phyloP scores from a whole-genome alignment of 2,113 vertebrate genomes.

The Petroica traversi region DNA sequence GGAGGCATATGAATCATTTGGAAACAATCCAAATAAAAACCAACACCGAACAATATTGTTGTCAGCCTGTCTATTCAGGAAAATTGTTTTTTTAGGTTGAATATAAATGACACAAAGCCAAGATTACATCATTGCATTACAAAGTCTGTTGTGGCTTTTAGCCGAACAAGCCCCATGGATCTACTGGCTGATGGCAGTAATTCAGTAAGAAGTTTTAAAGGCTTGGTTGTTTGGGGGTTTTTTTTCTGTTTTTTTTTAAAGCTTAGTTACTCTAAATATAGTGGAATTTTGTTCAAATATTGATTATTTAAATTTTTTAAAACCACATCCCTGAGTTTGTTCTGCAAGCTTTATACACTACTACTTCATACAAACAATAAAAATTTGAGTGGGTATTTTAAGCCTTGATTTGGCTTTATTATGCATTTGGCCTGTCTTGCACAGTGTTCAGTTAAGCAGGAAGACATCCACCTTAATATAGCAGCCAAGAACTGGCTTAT shows the following conservation, averaged over 20 bases:
- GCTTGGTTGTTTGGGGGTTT: not conserved
- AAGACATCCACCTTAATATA: constrained; percentile 42
- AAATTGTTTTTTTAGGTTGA: constrained; percentile 81
- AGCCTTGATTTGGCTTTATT: constrained; percentile 62
- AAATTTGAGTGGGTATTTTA: constrained; percentile 17
- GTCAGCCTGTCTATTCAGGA: constrained; percentile 85
- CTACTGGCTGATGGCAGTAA: constrained; percentile 73
- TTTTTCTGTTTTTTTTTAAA: not conserved
- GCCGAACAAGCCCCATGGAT: constrained; percentile 75
- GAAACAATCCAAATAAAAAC: constrained; percentile 86
- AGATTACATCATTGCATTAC: constrained; percentile 89
- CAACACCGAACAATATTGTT: constrained; percentile 87
- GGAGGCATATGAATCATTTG: constrained; percentile 86
- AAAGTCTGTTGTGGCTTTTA: constrained; percentile 85
- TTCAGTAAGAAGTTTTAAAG: constrained; percentile 74
- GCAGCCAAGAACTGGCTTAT: constrained; percentile 57
- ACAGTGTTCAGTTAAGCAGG: constrained; percentile 41
- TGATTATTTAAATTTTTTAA: not conserved
- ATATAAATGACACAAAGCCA: constrained; percentile 87
- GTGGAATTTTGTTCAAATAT: constrained; percentile 42
- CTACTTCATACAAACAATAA: constrained; percentile 38
- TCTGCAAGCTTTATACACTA: constrained; percentile 3
- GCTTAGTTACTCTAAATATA: constrained; percentile 33
- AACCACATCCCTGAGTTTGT: constrained; percentile 7
- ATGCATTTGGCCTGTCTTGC: constrained; percentile 30